phyloP scores from a whole-genome alignment of 2,797 vertebrate genomes.

The Octomys mimax region DNA sequence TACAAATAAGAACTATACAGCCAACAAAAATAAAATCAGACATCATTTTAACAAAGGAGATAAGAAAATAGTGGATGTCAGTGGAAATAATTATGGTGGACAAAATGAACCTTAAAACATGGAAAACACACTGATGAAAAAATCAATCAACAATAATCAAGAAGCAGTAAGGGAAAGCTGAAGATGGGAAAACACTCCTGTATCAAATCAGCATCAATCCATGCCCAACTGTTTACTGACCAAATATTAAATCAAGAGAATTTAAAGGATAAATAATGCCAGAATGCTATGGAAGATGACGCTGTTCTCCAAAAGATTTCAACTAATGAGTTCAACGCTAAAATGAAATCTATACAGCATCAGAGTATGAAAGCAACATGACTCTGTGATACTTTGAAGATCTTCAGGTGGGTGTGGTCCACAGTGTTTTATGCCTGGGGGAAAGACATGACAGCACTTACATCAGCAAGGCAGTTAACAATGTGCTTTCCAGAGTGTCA shows the following conservation, averaged over 20 bases:
- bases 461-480: not conserved
- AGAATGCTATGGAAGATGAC: not conserved
- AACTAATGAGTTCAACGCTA: not conserved
- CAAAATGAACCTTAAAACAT: not conserved
- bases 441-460: not conserved
- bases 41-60: slow-evolving; percentile 31
- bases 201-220: not conserved
- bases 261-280: not conserved
- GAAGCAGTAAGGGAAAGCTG: not conserved
- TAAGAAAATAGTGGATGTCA: not conserved
- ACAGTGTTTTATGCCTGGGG: not conserved
- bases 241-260: slow-evolving; percentile 17
- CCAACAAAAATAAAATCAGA: slow-evolving; percentile 21
- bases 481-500: not conserved
- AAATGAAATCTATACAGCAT: slow-evolving; percentile 3
- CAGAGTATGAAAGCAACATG: not conserved
- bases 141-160: not conserved
- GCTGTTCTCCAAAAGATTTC: not conserved
- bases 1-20: not conserved
- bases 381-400: not conserved
- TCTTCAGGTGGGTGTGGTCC: not conserved
- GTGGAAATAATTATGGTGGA: not conserved
- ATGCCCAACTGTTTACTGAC: not conserved
- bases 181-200: not conserved
- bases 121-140: not conserved